Base-by-base conservation (phyloP, 2,888 invertebrate species). In the Pterostichus niger region DNA sequence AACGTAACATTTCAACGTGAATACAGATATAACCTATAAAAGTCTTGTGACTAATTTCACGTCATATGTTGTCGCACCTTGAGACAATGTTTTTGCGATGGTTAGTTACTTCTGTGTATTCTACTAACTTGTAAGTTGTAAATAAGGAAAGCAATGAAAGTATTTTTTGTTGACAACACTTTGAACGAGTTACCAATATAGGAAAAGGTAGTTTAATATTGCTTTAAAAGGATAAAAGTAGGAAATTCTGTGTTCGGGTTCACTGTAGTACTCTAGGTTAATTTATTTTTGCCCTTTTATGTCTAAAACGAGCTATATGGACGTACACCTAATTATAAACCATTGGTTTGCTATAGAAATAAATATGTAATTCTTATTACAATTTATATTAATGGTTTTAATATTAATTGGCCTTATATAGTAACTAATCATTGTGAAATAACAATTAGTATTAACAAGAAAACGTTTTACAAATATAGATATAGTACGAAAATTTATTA, bases 211-310 rank as follows among this genome's bases (percentile, higher is more conserved):
- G 56, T 56, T 17, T 56, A 24, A 0, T 56, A 9, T 56, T 56
- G 56, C 56, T 56, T 17, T 56, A 56, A 56, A 56, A 3, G 56
- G 56, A 56, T 11, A 17, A 5, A 9, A 56, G n/a, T 17, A 56
- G 49, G 49, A 49, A 11, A 56, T 17, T 56, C 10, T 17, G 40
- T 40, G 40, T 40, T 40, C 6, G 40, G 5, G 9, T 9, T 40
- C 3, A 40, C 40, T 40, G 9, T 40, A 13, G 52, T 13, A 52
- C 11, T 13, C 6, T 9, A 52, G 49, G 49, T 49, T 56, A 56
- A 56, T 56, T 56, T 17, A 56, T 56, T 56, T 56, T 56, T 56
- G 56, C 17, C 56, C 56, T 56, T 56, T 56, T 56, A 56, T 17
- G 56, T 56, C 7, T 15, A 56, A 15, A 5, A 10, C 17, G 56